Evolutionary conservation across 1,140 invertebrate genomes (phyloP), one percentile per base, ranked within the genome.

Genomic region (Bombus terrestris): DNA sequence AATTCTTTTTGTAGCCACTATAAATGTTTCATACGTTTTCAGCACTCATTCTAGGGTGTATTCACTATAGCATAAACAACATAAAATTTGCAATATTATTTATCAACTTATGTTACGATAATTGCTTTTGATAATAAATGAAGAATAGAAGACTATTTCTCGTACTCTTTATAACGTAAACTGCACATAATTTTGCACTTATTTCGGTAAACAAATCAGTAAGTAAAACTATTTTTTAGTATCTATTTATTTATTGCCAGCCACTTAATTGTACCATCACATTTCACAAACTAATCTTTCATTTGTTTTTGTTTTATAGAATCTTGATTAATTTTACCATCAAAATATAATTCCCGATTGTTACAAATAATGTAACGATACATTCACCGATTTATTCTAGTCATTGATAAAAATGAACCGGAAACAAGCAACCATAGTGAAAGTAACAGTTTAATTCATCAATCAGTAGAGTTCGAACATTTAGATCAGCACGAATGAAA

Each of bases 401-500:
- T 73, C 12, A 22, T 10, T 5, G 12, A 32, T 37, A 22, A 37
- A 75, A 82, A 8, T 37, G n/a, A 73, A 66, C 4, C 18, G 12
- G 5, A 43, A 47, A 64, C 22, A 28, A 25, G 8, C 25, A 10
- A 3, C 37, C 18, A 35, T 41, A 64, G 81, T 82, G 81, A 75
- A 82, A 75, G 80, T 64, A 28, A 69, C 18, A 53, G 47, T 64
- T 64, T 74, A 59, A 62, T n/a, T 53, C 59, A n/a, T 62, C 59
- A 12, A n/a, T 62, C 28, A 13, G 59, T 62, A 62, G 28, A 62
- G 28, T n/a, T 62, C 13, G 12, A 62, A n/a, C 59, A 62, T n/a
- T n/a, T n/a, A 47, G 47, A 64, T 62, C 25, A 28, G 39, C 0
- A 47, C 13, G 1, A 32, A 41, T 28, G 41, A 18, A 41, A n/a